These are phyloP conservation scores for Pelodiscus sinensis DNA, from an alignment of 2,113 vertebrate species.

Conservation along the genomic window DNA sequence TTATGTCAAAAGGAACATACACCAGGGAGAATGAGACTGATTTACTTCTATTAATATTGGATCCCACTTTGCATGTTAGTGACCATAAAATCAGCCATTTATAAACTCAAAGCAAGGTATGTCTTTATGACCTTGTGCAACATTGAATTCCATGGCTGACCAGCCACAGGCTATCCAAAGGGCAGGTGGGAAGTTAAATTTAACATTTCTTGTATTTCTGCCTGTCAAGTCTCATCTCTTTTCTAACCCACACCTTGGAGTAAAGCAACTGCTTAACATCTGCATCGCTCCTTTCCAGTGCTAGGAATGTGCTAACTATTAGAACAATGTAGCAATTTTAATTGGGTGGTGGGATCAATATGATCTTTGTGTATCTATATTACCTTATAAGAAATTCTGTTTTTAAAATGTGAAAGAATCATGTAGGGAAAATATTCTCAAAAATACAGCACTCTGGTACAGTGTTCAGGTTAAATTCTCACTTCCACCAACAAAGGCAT, in stretches of 20 bases:
- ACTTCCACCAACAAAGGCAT: neutral
- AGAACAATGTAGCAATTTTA: neutral
- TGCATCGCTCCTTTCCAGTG: neutral
- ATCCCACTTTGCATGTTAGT: neutral
- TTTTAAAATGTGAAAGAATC: no score
- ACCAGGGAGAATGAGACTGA: neutral
- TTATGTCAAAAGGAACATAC: neutral
- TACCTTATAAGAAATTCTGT: neutral
- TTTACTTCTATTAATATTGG: neutral
- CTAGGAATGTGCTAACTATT: neutral
- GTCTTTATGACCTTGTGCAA: neutral
- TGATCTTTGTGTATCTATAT: neutral
- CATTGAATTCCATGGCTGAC: neutral
- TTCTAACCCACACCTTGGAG: neutral
- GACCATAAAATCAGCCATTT: neutral
- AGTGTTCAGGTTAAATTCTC: neutral
- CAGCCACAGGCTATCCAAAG: neutral
- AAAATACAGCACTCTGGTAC: no score
- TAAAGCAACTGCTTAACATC: neutral
- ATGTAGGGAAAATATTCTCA: no score
- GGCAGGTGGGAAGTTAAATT: neutral
- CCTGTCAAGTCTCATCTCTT: neutral
- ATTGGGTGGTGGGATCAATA: neutral
- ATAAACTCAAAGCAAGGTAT: slow-evolving; percentile 8
- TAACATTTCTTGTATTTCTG: neutral